Conservation (phyloP, 2,113 vertebrate species). For the Marcusenius ussheri region DNA sequence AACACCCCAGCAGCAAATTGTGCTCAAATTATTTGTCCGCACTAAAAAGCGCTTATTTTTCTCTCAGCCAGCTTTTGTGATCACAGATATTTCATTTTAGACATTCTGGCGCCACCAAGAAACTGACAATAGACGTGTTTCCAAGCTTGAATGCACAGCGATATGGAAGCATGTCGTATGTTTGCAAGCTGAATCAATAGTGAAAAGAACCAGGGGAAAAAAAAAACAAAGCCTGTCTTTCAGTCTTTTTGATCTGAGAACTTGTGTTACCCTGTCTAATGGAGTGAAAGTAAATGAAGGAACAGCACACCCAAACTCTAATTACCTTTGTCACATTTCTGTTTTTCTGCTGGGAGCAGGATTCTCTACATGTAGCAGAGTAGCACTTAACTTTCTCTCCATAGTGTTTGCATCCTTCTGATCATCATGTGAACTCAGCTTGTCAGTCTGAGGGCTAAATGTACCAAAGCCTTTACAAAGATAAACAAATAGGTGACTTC, state of each 20-base stretch:
- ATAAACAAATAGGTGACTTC: background rate
- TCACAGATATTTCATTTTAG: conserved; percentile 3
- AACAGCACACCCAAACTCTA: background rate
- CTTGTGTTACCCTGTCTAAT: background rate
- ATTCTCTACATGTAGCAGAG: background rate
- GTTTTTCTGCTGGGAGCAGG: background rate
- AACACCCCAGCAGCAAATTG: background rate
- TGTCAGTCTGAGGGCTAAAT: conserved; percentile 1
- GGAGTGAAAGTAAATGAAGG: background rate
- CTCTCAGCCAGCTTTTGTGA: background rate
- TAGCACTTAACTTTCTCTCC: background rate
- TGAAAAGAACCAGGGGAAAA: background rate
- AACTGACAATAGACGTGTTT: conserved; percentile 1
- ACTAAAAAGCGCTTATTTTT: background rate
- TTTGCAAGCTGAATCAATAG: background rate
- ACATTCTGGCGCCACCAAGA: background rate
- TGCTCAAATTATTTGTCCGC: background rate
- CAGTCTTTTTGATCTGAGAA: background rate
- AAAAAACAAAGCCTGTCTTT: background rate
- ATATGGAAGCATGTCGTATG: background rate
- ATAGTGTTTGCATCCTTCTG: background rate
- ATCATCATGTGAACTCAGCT: background rate
- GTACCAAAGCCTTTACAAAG: background rate
- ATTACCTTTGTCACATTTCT: background rate
- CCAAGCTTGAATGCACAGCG: background rate